Conservation (phyloP, 2,797 vertebrate species). For the Lacerta viridis region DNA sequence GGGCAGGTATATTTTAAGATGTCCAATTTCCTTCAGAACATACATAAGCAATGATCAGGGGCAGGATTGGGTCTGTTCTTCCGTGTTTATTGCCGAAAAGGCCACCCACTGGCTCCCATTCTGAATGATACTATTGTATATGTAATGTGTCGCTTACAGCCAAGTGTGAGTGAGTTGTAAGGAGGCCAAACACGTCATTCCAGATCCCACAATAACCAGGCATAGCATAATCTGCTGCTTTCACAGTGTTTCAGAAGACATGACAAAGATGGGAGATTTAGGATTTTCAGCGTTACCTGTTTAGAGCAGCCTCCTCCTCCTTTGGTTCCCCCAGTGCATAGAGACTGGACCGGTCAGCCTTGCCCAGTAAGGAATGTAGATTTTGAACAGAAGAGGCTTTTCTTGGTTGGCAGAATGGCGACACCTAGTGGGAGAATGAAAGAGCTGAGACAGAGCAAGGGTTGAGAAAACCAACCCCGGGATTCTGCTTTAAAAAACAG, state of each 20-base stretch:
- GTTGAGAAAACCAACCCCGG: not conserved
- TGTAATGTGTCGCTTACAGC: not conserved
- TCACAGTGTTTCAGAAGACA: slow-evolving; percentile 17
- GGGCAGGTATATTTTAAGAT: not conserved
- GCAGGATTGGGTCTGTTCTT: not conserved
- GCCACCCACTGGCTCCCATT: not conserved
- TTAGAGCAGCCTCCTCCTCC: slow-evolving; percentile 68
- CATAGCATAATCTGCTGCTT: not conserved
- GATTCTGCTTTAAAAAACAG: not conserved
- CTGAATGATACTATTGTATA: not conserved
- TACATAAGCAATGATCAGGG: not conserved
- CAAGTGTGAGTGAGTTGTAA: not conserved
- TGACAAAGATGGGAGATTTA: not conserved
- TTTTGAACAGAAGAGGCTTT: slow-evolving; percentile 92
- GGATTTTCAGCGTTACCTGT: slow-evolving; percentile 80
- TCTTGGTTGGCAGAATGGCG: slow-evolving; percentile 88
- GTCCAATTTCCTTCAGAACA: not conserved
- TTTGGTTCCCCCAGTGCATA: slow-evolving; percentile 84
- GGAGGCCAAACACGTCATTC: not conserved
- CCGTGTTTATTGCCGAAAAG: not conserved
- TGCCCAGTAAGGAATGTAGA: slow-evolving; percentile 84
- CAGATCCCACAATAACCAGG: not conserved
- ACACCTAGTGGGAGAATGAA: slow-evolving; percentile 85
- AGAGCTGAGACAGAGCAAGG: slow-evolving; percentile 63
- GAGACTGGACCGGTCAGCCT: slow-evolving; percentile 86